These are phyloP conservation scores for Hirtodrosophila histrioides DNA, from an alignment of 2,888 invertebrate genomes.

Conservation along the genomic window DNA sequence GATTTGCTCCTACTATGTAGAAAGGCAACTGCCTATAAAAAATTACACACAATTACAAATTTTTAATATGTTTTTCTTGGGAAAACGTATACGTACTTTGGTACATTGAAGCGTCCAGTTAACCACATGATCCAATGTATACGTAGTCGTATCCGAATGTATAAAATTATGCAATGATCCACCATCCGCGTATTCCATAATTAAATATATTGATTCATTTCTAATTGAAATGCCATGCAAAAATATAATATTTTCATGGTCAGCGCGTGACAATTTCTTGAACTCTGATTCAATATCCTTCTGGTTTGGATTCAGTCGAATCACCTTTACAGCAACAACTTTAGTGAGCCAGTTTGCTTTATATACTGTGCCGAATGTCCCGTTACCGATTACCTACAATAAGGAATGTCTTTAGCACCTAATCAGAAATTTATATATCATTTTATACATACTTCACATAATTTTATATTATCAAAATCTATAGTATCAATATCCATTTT, in stretches of 20 bases:
- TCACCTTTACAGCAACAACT: slow-evolving; percentile 34
- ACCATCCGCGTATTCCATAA: slow-evolving; percentile 53
- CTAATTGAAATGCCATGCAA: slow-evolving; percentile 32
- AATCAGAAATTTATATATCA: background rate
- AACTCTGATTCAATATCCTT: slow-evolving; percentile 9
- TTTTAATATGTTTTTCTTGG: background rate
- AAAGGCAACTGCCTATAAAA: slow-evolving; percentile 42
- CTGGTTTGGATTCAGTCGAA: background rate
- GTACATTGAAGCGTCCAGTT: slow-evolving; percentile 51
- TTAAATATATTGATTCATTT: background rate
- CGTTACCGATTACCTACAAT: slow-evolving; percentile 22
- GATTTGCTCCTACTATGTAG: slow-evolving; percentile 30
- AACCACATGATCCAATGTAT: slow-evolving; percentile 31
- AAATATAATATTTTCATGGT: slow-evolving; percentile 50
- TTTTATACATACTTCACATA: slow-evolving; percentile 15
- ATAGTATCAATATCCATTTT: slow-evolving; percentile 32
- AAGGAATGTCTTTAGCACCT: background rate
- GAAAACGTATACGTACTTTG: slow-evolving; percentile 18
- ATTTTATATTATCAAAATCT: background rate
- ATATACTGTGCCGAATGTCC: slow-evolving; percentile 10
- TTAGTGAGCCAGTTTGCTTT: slow-evolving; percentile 19
- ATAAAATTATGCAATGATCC: slow-evolving; percentile 44
- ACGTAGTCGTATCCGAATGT: slow-evolving; percentile 1
- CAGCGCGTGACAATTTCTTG: slow-evolving; percentile 21
- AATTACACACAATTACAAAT: background rate